These are phyloP conservation scores for Atta cephalotes DNA, from an alignment of 1,140 invertebrate genomes.

Conservation along the genomic window DNA sequence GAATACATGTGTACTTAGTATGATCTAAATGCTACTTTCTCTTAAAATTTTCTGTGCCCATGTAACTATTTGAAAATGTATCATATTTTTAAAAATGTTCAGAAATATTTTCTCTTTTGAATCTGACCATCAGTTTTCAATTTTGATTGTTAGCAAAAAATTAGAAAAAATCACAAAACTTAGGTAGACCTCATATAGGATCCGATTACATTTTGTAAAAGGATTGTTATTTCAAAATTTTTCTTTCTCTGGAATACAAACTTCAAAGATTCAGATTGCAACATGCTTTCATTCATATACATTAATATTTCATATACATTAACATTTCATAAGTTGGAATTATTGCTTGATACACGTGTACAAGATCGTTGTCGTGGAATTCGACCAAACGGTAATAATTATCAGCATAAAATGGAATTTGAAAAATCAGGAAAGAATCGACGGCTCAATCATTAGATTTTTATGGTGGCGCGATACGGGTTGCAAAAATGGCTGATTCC, in stretches of 20 bases:
- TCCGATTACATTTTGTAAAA: neutral
- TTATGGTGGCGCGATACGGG: conserved; percentile 1
- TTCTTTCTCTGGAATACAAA: neutral
- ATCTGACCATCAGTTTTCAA: too few relatives aligned
- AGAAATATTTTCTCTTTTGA: too few relatives aligned
- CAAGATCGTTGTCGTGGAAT: conserved; percentile 24
- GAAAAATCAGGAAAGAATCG: conserved; percentile 15
- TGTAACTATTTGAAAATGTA: too few relatives aligned
- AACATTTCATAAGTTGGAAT: conserved; percentile 11
- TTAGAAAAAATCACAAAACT: too few relatives aligned
- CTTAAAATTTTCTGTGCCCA: too few relatives aligned
- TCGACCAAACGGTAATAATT: conserved; percentile 46
- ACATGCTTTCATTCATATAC: neutral
- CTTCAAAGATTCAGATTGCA: neutral
- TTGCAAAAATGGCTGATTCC: neutral
- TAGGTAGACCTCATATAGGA: too few relatives aligned
- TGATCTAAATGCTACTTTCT: too few relatives aligned
- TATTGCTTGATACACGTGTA: neutral
- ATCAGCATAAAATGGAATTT: conserved; percentile 23
- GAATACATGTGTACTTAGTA: too few relatives aligned
- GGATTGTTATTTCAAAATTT: neutral
- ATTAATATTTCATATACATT: neutral
- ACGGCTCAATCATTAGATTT: conserved; percentile 14
- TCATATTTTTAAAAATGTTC: too few relatives aligned
- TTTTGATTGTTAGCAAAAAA: too few relatives aligned